Conservation (phyloP, 2,113 vertebrate species). For the Tachuris rubrigastra region DNA sequence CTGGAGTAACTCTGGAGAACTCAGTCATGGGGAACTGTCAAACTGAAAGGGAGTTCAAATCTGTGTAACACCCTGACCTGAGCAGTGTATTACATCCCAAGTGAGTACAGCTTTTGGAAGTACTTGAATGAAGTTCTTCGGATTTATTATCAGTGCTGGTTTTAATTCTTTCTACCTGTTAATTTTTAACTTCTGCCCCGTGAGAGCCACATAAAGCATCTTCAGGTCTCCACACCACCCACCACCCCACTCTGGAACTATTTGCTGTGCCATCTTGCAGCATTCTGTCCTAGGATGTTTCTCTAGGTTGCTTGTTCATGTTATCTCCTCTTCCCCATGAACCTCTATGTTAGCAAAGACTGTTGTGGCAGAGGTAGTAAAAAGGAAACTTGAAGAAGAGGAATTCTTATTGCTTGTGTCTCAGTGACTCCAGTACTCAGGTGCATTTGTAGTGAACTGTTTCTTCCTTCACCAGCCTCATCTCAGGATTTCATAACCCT, state of each 20-base stretch:
- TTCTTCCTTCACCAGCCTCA: background rate
- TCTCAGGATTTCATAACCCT: background rate
- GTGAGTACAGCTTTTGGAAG: background rate
- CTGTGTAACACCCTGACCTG: background rate
- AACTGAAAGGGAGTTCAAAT: background rate
- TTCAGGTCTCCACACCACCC: background rate
- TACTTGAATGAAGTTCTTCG: background rate
- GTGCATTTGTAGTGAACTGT: background rate
- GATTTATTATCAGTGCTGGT: background rate
- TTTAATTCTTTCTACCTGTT: background rate
- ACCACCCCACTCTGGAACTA: background rate
- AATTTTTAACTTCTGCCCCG: background rate
- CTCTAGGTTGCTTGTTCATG: background rate
- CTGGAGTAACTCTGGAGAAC: background rate
- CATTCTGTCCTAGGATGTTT: background rate
- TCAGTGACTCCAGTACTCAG: background rate
- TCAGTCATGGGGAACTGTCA: background rate
- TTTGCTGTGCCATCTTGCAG: background rate
- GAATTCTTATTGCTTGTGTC: background rate
- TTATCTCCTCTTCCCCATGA: background rate
- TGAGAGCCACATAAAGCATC: background rate
- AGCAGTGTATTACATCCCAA: background rate
- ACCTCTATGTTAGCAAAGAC: background rate
- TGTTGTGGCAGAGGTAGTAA: background rate
- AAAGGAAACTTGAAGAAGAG: background rate